phyloP scores from a whole-genome alignment of 2,113 vertebrate genomes.

The Istiophorus platypterus region DNA sequence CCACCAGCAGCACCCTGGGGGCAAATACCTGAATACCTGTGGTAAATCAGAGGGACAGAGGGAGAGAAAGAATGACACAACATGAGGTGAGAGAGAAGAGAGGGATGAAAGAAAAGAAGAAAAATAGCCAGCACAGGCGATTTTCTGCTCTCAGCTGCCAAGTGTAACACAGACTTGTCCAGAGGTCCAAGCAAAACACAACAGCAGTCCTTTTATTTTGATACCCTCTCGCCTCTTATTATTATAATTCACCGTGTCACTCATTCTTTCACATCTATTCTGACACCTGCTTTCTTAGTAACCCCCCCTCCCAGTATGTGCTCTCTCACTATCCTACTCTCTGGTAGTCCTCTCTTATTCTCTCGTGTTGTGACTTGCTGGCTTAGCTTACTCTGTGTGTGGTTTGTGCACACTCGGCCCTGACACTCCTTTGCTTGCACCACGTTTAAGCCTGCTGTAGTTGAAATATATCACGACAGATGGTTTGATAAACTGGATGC shows the following conservation, averaged over 20 bases:
- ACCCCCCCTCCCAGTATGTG: conserved; percentile 14
- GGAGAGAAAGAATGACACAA: conserved; percentile 48
- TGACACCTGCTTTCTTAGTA: conserved; percentile 39
- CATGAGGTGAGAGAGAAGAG: conserved; percentile 23
- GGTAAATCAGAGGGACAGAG: conserved; percentile 56
- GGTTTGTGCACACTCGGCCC: conserved; percentile 29
- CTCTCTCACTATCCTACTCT: conserved; percentile 14
- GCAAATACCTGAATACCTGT: conserved; percentile 83
- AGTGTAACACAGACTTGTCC: conserved; percentile 55
- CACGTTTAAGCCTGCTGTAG: conserved; percentile 17
- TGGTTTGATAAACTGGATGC: background rate
- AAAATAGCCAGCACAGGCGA: conserved; percentile 33
- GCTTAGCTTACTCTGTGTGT: conserved; percentile 15
- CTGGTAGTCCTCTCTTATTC: conserved; percentile 18
- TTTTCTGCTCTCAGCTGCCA: conserved; percentile 57
- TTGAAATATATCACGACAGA: conserved; percentile 3
- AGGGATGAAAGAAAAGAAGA: conserved; percentile 14
- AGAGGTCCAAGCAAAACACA: conserved; percentile 56
- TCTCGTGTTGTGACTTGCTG: conserved; percentile 69
- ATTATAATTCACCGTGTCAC: conserved; percentile 8
- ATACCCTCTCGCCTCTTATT: conserved; percentile 34
- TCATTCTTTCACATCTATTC: conserved; percentile 32
- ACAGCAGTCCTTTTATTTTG: conserved; percentile 8
- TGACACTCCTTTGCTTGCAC: conserved; percentile 29
- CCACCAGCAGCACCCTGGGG: conserved; percentile 65